phyloP scores from a whole-genome alignment of 2,797 vertebrate species.

The Pseudomugil tenellus region DNA sequence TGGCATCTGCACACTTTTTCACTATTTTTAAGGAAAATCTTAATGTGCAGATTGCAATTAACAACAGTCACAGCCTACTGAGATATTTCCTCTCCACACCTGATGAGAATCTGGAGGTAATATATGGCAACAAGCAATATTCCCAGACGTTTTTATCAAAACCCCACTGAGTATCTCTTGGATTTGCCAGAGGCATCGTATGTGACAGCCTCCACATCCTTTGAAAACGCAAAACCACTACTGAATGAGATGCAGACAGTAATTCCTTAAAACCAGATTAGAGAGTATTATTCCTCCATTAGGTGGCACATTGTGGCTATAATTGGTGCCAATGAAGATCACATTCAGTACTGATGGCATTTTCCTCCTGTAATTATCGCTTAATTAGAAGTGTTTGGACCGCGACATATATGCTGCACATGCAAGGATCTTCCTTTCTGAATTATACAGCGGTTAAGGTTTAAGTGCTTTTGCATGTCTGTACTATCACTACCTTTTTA shows the following conservation, averaged over 20 bases:
- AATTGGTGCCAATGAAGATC: background rate
- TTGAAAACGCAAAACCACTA: background rate
- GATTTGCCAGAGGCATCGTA: background rate
- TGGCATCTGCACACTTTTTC: background rate
- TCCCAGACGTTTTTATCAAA: background rate
- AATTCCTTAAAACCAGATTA: background rate
- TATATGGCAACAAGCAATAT: background rate
- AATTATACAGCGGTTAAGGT: conserved; percentile 16
- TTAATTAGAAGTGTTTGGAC: too few relatives aligned
- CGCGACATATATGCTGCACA: background rate
- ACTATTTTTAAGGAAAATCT: background rate
- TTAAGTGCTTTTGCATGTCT: conserved; percentile 20
- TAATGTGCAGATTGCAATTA: background rate
- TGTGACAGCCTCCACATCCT: background rate
- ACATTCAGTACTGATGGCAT: background rate
- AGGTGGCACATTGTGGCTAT: background rate
- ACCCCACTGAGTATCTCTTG: background rate
- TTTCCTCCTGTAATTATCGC: background rate
- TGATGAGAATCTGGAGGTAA: background rate
- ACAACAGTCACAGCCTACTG: background rate
- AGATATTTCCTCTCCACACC: background rate
- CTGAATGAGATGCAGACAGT: background rate
- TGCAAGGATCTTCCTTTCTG: conserved; percentile 12
- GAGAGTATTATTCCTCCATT: background rate
- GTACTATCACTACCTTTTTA: conserved; percentile 37